Base-by-base conservation (phyloP, 2,888 invertebrate genomes). In the Rhorus exstirpatorius region DNA sequence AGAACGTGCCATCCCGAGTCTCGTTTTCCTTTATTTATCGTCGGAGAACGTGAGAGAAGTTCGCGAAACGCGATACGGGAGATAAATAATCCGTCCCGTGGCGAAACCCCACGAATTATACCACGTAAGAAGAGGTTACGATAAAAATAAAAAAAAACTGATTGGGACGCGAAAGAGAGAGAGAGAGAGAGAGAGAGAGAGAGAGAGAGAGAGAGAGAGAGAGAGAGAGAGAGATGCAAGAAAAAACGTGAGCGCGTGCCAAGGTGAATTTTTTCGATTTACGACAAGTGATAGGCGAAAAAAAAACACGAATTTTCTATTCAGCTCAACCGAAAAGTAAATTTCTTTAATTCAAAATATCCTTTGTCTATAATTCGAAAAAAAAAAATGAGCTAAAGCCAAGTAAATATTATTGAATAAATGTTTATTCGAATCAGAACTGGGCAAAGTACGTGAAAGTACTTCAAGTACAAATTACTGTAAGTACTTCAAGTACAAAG, bases 21-120 rank as follows among this genome's bases (percentile, higher is more conserved):
- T 67, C 79, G 68, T 80, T 80, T 76, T 75, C 63, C 68, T 63
- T 80, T 80, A 80, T 80, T 80, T 75, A 80, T 80, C 55, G 68
- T 63, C 68, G 63, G 12, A 44, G 53, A 68, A 68, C 68, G 68
- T 68, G 68, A 51, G 75, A 46, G 53, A 75, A 60, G 68, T 55
- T 80, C 63, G 21, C 75, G 74, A 74, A 74, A 68, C 61, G 68
- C 61, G 79, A 80, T 80, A 70, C 79, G n/a, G n/a, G 46, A 63
- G 75, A 80, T 80, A 75, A 80, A 75, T 80, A 75, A 80, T 80
- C 61, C 46, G 65, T 49, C 31, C 63, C 14, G 65, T 60, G 65
- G 58, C 24, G 51, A 35, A 49, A 21, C 44, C 46, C 49, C 67
- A 55, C 17, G 68, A 79, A 74, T 79, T 61, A 79, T 72, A 67